phyloP scores from a whole-genome alignment of 2,888 invertebrate genomes.

The Microctonus hyperodae region DNA sequence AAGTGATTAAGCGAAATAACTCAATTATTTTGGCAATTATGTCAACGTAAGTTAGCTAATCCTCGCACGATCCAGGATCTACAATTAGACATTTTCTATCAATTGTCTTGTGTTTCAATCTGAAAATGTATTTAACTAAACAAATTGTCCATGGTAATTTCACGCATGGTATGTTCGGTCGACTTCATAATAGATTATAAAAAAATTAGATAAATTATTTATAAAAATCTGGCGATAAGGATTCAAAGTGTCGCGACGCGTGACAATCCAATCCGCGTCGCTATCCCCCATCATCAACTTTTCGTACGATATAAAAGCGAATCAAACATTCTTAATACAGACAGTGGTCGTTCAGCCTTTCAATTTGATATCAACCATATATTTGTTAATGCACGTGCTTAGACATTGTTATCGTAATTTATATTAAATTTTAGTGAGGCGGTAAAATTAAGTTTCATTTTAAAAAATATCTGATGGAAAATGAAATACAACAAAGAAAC shows the following conservation, averaged over 20 bases:
- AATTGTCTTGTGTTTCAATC: not conserved
- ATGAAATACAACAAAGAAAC: not conserved
- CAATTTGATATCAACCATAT: slow-evolving; percentile 31
- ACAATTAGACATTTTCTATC: not conserved
- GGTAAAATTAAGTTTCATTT: not conserved
- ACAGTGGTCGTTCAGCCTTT: slow-evolving; percentile 40
- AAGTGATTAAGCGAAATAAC: not conserved
- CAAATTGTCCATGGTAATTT: not conserved
- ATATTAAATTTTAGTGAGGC: not conserved
- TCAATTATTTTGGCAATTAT: not conserved
- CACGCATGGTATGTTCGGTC: not conserved
- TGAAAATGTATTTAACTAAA: slow-evolving; percentile 13
- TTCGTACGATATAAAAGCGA: slow-evolving; percentile 50
- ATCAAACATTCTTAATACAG: slow-evolving; percentile 46
- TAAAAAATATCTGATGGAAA: not conserved
- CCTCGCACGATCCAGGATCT: slow-evolving; percentile 10
- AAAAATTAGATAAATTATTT: not conserved
- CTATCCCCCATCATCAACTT: slow-evolving; percentile 32
- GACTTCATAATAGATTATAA: not conserved
- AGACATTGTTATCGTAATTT: not conserved
- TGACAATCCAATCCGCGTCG: slow-evolving; percentile 27
- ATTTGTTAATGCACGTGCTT: slow-evolving; percentile 2
- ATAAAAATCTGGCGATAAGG: slow-evolving; percentile 21
- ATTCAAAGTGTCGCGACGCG: slow-evolving; percentile 22
- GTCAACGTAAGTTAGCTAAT: not conserved